phyloP scores from a whole-genome alignment of 2,888 invertebrate species.

The Hyalella azteca region DNA sequence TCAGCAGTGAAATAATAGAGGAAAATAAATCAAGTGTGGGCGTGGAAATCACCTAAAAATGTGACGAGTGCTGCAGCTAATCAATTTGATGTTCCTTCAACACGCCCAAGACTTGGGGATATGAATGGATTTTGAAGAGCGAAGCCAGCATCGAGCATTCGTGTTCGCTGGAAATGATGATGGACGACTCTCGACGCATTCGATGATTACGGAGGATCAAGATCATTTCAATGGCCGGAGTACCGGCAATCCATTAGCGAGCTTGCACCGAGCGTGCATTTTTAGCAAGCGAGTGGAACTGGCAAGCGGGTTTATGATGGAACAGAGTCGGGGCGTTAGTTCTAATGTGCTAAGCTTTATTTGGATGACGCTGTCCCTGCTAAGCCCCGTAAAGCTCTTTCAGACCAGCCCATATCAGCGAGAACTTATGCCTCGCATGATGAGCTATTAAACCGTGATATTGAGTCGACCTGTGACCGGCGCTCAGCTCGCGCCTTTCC shows the following conservation, averaged over 20 bases:
- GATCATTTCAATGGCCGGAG: background rate
- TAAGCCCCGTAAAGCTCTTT: constrained; percentile 4
- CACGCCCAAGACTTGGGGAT: too few relatives aligned
- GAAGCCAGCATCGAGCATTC: too few relatives aligned
- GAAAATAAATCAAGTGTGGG: too few relatives aligned
- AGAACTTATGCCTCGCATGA: constrained; percentile 16
- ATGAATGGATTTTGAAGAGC: too few relatives aligned
- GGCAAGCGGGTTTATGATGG: background rate
- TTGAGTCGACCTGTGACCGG: constrained; percentile 21
- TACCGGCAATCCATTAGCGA: constrained; percentile 24
- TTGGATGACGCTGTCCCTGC: constrained; percentile 4
- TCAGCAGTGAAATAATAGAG: too few relatives aligned
- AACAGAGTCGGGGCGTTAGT: constrained; percentile 16
- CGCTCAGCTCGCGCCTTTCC: too few relatives aligned
- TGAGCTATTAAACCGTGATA: constrained; percentile 27
- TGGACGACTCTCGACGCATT: background rate
- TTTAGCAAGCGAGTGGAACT: background rate
- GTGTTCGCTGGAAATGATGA: too few relatives aligned
- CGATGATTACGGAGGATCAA: constrained; percentile 5
- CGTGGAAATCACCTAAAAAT: too few relatives aligned
- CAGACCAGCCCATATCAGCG: constrained; percentile 6
- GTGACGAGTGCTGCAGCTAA: too few relatives aligned
- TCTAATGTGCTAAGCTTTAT: constrained; percentile 8
- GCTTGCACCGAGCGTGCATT: constrained; percentile 1
- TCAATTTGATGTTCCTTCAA: too few relatives aligned